Percentiles rank a stretch among this genome's conserved stretches.
phyloP scores from a whole-genome alignment of 2,113 vertebrate species.

The Nerophis ophidion region DNA sequence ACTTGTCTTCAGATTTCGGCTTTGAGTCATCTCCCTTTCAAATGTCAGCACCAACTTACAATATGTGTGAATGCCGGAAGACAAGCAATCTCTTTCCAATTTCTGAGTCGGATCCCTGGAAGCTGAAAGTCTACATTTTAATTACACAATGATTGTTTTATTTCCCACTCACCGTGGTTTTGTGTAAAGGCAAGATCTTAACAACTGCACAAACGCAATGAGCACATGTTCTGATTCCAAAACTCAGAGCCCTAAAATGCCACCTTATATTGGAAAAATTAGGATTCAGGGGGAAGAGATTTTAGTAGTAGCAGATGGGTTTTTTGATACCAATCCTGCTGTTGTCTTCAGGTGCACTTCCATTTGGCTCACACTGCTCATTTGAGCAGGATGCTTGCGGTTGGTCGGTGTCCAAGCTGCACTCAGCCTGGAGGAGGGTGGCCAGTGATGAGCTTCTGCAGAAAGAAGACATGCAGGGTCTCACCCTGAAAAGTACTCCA shows the following conservation, averaged over 20 bases:
- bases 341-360: slow-evolving; percentile 66
- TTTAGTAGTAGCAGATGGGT: slow-evolving; percentile 9
- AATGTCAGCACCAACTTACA: too few species aligned
- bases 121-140: not conserved
- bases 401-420: slow-evolving; percentile 72
- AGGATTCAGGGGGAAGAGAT: not conserved
- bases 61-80: too few species aligned
- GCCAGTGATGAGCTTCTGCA: slow-evolving; percentile 55
- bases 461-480: slow-evolving; percentile 57
- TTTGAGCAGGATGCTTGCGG: slow-evolving; percentile 80
- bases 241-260: not conserved
- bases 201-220: not conserved
- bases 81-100: too few species aligned
- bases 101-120: too few species aligned
- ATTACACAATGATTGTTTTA: not conserved
- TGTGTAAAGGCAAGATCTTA: not conserved
- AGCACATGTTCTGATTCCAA: not conserved
- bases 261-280: not conserved
- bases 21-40: too few species aligned
- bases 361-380: slow-evolving; percentile 77
- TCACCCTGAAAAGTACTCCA: slow-evolving; percentile 69
- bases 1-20: too few species aligned
- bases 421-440: slow-evolving; percentile 68
- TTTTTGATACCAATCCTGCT: slow-evolving; percentile 2
- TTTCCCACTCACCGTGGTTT: not conserved